Conservation (phyloP, 1,140 invertebrate genomes). For the Drosophila albomicans region DNA sequence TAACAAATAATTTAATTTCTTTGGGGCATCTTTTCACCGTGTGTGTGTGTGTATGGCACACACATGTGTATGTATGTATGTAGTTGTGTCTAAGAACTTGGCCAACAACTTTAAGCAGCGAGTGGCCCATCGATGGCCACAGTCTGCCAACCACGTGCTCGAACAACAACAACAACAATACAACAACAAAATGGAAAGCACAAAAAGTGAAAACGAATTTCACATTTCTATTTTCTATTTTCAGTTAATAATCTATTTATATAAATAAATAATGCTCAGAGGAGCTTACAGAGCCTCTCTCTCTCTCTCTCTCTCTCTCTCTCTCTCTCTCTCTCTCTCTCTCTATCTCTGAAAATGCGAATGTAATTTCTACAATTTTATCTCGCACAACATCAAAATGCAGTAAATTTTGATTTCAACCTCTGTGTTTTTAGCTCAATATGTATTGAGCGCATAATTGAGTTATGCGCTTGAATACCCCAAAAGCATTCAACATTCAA, state of each 20-base stretch:
- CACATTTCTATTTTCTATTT: slow-evolving; percentile 12
- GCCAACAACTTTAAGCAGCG: slow-evolving; percentile 41
- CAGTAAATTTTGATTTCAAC: slow-evolving; percentile 2
- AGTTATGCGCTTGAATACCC: background rate
- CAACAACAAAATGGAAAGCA: background rate
- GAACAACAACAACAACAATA: background rate
- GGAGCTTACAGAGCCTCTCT: background rate
- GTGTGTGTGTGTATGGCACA: slow-evolving; percentile 14
- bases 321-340: background rate
- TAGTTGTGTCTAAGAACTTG: slow-evolving; percentile 26
- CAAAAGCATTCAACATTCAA: slow-evolving; percentile 1
- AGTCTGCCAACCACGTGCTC: slow-evolving; percentile 14
- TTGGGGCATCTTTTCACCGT: slow-evolving; percentile 46
- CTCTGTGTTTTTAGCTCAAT: background rate
- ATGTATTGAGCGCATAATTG: background rate
- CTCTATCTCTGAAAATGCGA: too few species aligned
- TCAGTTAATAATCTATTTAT: slow-evolving; percentile 38
- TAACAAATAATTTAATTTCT: slow-evolving; percentile 81
- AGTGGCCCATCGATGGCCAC: slow-evolving; percentile 14
- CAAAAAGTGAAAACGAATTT: slow-evolving; percentile 10
- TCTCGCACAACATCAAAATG: background rate
- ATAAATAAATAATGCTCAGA: slow-evolving; percentile 37
- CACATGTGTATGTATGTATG: background rate
- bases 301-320: too few species aligned
- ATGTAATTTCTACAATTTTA: background rate